phyloP scores from a whole-genome alignment of 1,140 invertebrate genomes.

The Trichoplusia ni region DNA sequence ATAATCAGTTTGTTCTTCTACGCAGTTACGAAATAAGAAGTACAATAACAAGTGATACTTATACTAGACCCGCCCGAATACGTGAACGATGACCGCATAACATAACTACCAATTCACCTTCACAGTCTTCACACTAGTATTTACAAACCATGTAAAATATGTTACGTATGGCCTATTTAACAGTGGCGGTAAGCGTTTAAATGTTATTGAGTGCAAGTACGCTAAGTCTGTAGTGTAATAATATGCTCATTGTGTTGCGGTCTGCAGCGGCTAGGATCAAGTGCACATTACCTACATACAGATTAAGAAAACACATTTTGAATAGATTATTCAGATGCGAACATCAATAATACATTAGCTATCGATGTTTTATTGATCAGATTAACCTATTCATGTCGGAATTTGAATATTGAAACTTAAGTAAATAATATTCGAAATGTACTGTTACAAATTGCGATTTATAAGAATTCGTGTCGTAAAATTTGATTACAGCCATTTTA shows the following conservation, averaged over 20 bases:
- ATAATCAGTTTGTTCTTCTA: conserved; percentile 7
- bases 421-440: conserved; percentile 7
- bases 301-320: conserved; percentile 1
- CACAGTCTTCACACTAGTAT: conserved; percentile 55
- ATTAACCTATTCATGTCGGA: conserved; percentile 1
- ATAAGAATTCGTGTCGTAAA: not conserved
- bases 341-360: not conserved
- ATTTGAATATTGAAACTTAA: not conserved
- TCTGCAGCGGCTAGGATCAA: conserved; percentile 17
- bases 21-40: conserved; percentile 35
- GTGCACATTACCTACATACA: not conserved
- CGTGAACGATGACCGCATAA: conserved; percentile 68
- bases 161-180: conserved; percentile 55
- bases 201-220: conserved; percentile 35
- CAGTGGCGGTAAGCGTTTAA: conserved; percentile 47
- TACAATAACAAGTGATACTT: not conserved
- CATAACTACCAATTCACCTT: conserved; percentile 64
- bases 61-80: conserved; percentile 46
- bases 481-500: not conserved
- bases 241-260: conserved; percentile 29
- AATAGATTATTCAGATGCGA: not conserved
- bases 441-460: not conserved
- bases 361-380: conserved; percentile 4
- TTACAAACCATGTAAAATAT: conserved; percentile 48
- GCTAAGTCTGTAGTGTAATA: too few species aligned